Conservation (phyloP, 1,140 invertebrate genomes). For the Tribolium castaneum region DNA sequence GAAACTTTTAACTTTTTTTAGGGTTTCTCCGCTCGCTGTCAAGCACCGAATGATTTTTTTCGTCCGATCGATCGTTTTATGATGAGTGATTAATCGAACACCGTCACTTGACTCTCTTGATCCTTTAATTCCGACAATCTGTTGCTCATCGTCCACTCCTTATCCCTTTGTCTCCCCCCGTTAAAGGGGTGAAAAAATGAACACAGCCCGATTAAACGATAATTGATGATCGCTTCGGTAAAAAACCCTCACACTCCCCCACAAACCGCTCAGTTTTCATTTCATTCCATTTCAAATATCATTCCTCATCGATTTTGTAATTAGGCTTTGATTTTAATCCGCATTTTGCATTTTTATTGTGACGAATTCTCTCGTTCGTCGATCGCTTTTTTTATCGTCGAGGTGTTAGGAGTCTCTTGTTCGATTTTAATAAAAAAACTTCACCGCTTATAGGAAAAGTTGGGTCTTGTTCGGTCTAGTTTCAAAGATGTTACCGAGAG, state of each 20-base stretch:
- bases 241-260: background rate
- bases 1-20: too few relatives aligned
- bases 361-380: background rate
- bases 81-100: too few relatives aligned
- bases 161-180: background rate
- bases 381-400: too few relatives aligned
- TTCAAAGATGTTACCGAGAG: too few relatives aligned
- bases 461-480: too few relatives aligned
- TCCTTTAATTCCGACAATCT: background rate
- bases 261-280: background rate
- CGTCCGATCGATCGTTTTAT: too few relatives aligned
- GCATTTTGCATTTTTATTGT: background rate
- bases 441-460: too few relatives aligned
- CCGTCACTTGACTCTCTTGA: background rate
- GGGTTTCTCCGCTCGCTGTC: too few relatives aligned
- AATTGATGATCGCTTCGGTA: background rate
- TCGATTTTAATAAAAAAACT: too few relatives aligned
- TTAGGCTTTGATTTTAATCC: conserved; percentile 19
- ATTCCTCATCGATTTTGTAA: conserved; percentile 12
- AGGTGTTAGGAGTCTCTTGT: too few relatives aligned
- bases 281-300: background rate
- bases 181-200: background rate
- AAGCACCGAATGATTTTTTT: too few relatives aligned
- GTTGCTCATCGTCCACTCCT: background rate
- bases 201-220: background rate